phyloP scores from a whole-genome alignment of 2,113 vertebrate genomes.

The Cyanocitta stelleri region DNA sequence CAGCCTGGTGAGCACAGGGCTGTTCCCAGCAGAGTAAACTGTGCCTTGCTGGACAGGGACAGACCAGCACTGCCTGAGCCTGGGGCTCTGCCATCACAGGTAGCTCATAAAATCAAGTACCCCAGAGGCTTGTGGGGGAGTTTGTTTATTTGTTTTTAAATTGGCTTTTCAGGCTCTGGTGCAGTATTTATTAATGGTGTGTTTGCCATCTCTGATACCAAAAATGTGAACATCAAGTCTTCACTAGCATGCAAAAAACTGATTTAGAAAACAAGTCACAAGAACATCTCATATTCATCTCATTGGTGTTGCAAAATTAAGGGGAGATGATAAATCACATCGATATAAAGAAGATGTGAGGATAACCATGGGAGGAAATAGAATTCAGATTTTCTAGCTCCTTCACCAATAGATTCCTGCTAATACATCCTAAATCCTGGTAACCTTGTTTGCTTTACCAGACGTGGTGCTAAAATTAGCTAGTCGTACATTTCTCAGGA shows the following conservation, averaged over 20 bases:
- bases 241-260: background rate
- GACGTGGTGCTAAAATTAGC: constrained; percentile 16
- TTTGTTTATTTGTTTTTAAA: background rate
- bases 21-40: background rate
- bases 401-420: background rate
- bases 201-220: background rate
- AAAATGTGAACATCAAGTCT: background rate
- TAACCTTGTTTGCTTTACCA: constrained; percentile 44
- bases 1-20: background rate
- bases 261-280: background rate
- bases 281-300: background rate
- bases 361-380: background rate
- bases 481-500: constrained; percentile 9
- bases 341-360: background rate
- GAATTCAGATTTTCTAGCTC: background rate
- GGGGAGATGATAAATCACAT: background rate
- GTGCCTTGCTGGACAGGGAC: background rate
- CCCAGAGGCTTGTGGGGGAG: background rate
- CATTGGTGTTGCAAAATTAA: background rate
- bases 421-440: background rate
- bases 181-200: background rate
- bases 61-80: background rate
- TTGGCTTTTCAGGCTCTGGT: background rate
- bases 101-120: background rate
- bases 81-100: accelerated